phyloP scores from a whole-genome alignment of 2,797 vertebrate species.

The Petrocephalus sullivani region DNA sequence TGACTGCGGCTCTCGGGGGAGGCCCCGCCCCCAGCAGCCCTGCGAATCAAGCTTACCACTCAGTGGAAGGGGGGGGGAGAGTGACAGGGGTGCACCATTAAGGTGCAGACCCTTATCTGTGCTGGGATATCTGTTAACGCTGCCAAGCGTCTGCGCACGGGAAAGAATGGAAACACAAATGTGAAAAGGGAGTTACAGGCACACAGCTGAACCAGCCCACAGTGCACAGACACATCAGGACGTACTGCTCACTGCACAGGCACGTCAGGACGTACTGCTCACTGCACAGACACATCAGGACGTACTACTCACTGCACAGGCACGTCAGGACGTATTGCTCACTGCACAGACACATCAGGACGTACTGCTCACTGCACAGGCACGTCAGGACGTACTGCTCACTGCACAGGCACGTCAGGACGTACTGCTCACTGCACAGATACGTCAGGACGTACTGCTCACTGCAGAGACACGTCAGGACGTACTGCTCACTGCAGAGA shows the following conservation, averaged over 20 bases:
- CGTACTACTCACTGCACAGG: background rate
- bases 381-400: background rate
- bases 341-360: too few relatives aligned
- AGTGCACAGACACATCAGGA: too few relatives aligned
- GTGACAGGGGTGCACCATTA: slow-evolving; percentile 40
- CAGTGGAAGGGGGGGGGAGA: slow-evolving; percentile 4
- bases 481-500: background rate
- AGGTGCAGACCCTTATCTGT: slow-evolving; percentile 36
- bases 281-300: too few relatives aligned
- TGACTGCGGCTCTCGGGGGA: slow-evolving; percentile 33
- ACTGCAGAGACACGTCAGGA: too few relatives aligned
- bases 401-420: too few relatives aligned
- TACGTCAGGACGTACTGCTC: background rate
- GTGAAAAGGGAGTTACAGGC: background rate
- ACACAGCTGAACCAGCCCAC: background rate
- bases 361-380: background rate
- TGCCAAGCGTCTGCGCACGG: slow-evolving; percentile 1
- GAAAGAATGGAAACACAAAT: background rate
- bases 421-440: background rate
- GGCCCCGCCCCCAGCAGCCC: slow-evolving; percentile 14
- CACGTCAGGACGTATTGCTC: background rate
- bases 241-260: background rate
- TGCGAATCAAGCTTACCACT: background rate
- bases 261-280: background rate
- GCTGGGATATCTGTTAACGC: background rate